These are phyloP conservation scores for Heterotis niloticus DNA, from an alignment of 2,113 vertebrate genomes.

Conservation along the genomic window DNA sequence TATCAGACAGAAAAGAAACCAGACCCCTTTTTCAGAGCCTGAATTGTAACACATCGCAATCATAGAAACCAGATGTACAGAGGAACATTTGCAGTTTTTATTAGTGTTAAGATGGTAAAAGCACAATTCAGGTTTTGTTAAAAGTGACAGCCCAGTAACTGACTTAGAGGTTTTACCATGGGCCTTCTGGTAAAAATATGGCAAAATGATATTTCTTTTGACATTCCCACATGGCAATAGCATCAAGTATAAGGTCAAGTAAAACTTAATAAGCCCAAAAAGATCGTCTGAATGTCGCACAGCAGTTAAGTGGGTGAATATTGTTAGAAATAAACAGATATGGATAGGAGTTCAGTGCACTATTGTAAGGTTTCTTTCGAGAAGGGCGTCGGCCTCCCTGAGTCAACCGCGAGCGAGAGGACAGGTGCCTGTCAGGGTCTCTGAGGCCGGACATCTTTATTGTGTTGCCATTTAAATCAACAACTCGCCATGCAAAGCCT, in stretches of 20 bases:
- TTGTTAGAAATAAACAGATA: too few species aligned
- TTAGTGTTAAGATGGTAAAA: neutral
- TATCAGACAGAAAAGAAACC: neutral
- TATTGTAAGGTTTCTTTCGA: neutral
- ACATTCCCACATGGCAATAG: too few species aligned
- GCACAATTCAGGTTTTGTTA: neutral
- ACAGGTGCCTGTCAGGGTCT: neutral
- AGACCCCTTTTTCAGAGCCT: neutral
- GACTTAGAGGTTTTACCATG: neutral
- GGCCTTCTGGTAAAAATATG: neutral
- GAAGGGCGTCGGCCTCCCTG: neutral
- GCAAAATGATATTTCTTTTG: too few species aligned
- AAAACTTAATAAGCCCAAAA: neutral
- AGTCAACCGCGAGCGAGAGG: neutral
- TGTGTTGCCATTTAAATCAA: neutral
- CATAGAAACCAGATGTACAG: neutral
- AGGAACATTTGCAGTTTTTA: neutral
- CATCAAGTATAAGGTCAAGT: neutral
- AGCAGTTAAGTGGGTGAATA: neutral
- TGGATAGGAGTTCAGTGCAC: too few species aligned
- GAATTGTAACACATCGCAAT: neutral
- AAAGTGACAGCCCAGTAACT: neutral
- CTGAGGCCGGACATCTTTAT: neutral
- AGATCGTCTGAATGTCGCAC: neutral
- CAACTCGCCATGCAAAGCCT: neutral